Percentiles rank a stretch among this genome's conserved stretches.
These are phyloP conservation scores for Eudemis profundana DNA, from an alignment of 2,888 invertebrate species.

Conservation along the genomic window DNA sequence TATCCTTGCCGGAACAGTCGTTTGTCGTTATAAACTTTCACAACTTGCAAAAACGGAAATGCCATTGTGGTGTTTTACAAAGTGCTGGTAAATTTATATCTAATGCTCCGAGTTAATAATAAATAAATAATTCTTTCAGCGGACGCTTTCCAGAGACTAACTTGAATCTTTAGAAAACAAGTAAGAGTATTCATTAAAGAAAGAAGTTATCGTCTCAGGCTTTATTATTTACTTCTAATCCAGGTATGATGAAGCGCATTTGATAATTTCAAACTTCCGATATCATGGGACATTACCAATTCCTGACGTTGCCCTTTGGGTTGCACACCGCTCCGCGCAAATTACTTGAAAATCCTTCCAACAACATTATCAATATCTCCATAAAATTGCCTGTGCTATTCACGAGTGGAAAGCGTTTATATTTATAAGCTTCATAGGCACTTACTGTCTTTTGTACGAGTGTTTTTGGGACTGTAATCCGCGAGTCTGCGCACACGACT, in stretches of 20 bases:
- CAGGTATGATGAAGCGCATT: too few species aligned
- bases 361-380: neutral
- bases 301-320: neutral
- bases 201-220: too few species aligned
- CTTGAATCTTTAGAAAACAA: too few species aligned
- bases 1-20: neutral
- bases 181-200: too few species aligned
- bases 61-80: neutral
- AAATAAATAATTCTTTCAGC: too few species aligned
- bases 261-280: too few species aligned
- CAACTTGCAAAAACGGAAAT: neutral
- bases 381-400: neutral
- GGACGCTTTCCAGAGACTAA: too few species aligned
- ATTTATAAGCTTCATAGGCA: neutral
- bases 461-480: neutral
- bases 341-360: conserved; percentile 6
- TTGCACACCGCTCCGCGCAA: neutral
- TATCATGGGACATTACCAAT: neutral
- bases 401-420: neutral
- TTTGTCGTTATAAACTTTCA: neutral
- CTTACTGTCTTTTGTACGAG: neutral
- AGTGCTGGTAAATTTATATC: neutral
- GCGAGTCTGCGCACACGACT: neutral
- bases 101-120: neutral
- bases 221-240: too few species aligned